Percentiles rank a stretch among this genome's conserved stretches.
Evolutionary conservation across 37 sponge, comb jelly and placozoan species (phyloP).

Genomic region (Beroe forskalii): DNA sequence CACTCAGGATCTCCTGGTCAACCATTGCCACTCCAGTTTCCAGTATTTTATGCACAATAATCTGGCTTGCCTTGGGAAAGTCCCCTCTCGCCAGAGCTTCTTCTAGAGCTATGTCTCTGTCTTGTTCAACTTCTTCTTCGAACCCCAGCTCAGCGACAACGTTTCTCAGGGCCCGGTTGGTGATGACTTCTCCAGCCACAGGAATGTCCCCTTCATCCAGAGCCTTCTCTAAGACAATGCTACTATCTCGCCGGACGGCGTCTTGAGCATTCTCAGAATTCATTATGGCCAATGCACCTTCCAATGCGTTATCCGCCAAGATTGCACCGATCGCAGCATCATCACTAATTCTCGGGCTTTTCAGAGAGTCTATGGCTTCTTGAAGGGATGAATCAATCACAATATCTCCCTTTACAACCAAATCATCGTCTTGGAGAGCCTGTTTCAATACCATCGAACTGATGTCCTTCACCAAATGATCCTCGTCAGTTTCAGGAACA

Average conservation of each 20-base stretch:
- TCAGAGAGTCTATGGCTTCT: not conserved
- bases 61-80: not conserved
- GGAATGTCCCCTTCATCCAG: not conserved
- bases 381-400: not conserved
- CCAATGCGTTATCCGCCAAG: not conserved
- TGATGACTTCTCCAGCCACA: not conserved
- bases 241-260: not conserved
- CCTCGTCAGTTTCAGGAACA: not conserved
- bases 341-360: not conserved
- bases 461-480: not conserved
- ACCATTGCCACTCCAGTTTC: slow-evolving; percentile 10
- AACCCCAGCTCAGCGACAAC: not conserved
- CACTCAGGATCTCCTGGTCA: not conserved
- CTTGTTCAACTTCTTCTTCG: not conserved
- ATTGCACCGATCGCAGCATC: slow-evolving; percentile 32
- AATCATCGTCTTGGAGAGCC: slow-evolving; percentile 1
- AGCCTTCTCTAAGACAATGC: slow-evolving; percentile 19
- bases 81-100: not conserved
- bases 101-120: not conserved
- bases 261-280: not conserved
- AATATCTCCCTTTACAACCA: not conserved
- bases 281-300: not conserved
- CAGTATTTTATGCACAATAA: slow-evolving; percentile 35
- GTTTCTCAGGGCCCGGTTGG: not conserved
- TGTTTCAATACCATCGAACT: slow-evolving; percentile 26